Base-by-base conservation (phyloP, 30 jellyfish, hydroid and myxozoan species). In the Turritopsis dohrnii region DNA sequence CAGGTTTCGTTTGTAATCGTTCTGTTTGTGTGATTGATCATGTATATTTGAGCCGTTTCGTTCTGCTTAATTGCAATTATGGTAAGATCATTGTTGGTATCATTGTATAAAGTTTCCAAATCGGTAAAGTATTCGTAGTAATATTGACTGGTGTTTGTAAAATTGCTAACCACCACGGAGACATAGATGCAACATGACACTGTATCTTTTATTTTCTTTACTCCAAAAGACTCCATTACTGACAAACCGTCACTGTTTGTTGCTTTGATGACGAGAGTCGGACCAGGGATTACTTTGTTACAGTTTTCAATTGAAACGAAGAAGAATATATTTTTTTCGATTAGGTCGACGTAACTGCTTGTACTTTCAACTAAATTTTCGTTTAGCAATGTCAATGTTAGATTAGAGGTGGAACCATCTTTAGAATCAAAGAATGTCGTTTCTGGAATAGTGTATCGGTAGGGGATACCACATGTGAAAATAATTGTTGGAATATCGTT, bases 391-490 rank as follows among this genome's bases (percentile, higher is more conserved):
- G 53, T 16, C 18, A 74, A 52, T 23, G 52, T 74, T 16, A 74
- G 60, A 29, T 74, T 74, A 7, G 83, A 74, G 18, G 83, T 74
- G 18, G 72, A 23, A 0, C 83, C 83, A 69, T 69, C 77, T 69
- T 69, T 23, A 7, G 28, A 17, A 27, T 60, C 86, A 17, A 65
- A 66, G 66, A 82, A 82, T 18, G 89, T 28, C 21, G 41, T 72
- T 65, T 28, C 89, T 18, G 73, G 28, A 28, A 82, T 82, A 27
- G 28, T 27, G 54, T 82, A 82, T 25, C 66, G 52, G 28, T 9
- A 0, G 21, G 89, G 89, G 4, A 23, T 30, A 28, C 89, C 89
- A 82, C 89, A 82, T 21, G 84, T 71, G 31, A 82, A 27, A 52
- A n/a, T 28, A 21, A 82, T 28, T 7, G 18, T 60, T 18, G 87